Base-by-base conservation (phyloP, 2,888 invertebrate genomes). In the Prenolepis imparis region DNA sequence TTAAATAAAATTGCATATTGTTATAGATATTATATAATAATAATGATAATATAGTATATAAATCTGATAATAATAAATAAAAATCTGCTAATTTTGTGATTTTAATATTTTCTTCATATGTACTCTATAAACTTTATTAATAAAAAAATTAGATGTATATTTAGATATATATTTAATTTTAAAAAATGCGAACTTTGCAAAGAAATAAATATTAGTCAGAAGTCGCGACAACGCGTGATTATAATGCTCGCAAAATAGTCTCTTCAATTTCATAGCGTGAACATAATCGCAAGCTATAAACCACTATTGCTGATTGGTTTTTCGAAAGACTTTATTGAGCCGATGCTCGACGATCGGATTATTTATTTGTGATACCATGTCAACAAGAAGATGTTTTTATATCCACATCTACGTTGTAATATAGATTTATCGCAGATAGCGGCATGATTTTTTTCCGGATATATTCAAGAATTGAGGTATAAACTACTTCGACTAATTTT, bases 191-290 rank as follows among this genome's bases (percentile, higher is more conserved):
- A 52, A 64, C 24, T 39, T 75, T 55, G 57, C 24, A 64, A n/a
- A 73, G 39, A 36, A 44, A 82, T 81, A 83, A 36, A 39, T 67
- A 66, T 87, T 73, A 80, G 84, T 86, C 78, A 55, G 21, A 64
- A 80, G 70, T 75, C 68, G 84, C n/a, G n/a, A 91, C 88, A 92
- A 91, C 90, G 86, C 85, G 61, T 85, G 83, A 88, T 90, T 91
- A 87, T 87, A 78, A 63, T 78, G 66, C 61, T 88, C 73, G 86
- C 91, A 92, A 91, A 90, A 91, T 89, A 85, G 86, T 87, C 87
- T 91, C 86, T 87, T 83, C 87, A 91, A 92, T 92, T 93, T 90
- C 90, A 63, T 32, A 36, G 61, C 84, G 66, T 91, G 90, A 91
- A 91, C 90, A 91, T 85, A 92, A 92, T 82, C 67, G 32, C 68